Percentiles rank a stretch among this genome's conserved stretches.
Evolutionary conservation across 2,888 invertebrate genomes (phyloP).

Genomic region (Schizotus pectinicornis): DNA sequence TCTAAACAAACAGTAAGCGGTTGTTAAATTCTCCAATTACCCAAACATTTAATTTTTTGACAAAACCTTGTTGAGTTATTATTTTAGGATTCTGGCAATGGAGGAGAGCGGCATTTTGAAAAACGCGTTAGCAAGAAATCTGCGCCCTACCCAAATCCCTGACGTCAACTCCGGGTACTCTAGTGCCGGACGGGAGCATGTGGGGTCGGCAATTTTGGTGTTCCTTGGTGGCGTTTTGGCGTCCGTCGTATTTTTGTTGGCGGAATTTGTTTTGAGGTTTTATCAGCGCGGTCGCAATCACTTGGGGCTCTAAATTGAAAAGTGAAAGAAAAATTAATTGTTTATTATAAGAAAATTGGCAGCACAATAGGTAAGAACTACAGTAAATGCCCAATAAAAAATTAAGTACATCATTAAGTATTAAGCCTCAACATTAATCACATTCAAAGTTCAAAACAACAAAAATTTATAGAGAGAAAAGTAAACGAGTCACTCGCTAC

Average conservation of each 20-base stretch:
- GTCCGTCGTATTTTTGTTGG: conserved; percentile 39
- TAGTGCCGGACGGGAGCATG: conserved; percentile 48
- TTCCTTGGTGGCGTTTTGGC: conserved; percentile 39
- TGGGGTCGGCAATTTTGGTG: conserved; percentile 46
- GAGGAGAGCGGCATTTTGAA: conserved; percentile 33
- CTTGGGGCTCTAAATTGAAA: not conserved
- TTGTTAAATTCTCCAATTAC: not conserved
- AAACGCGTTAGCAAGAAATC: conserved; percentile 26
- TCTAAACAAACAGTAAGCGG: conserved; percentile 40
- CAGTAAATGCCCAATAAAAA: conserved; percentile 21
- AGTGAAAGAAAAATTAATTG: conserved; percentile 12
- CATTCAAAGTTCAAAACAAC: conserved; percentile 5
- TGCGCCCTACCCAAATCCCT: conserved; percentile 9
- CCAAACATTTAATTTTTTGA: not conserved
- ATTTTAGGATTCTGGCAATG: conserved; percentile 31
- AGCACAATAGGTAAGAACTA: conserved; percentile 23
- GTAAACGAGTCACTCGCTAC: conserved; percentile 4
- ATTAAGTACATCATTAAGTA: conserved; percentile 18
- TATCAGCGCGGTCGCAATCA: conserved; percentile 30
- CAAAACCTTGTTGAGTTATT: not conserved
- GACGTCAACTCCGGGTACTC: conserved; percentile 42
- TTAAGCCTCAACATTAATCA: conserved; percentile 26
- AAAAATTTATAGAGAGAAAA: not conserved
- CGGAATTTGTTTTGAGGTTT: conserved; percentile 38
- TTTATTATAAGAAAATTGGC: conserved; percentile 22